Conservation (phyloP, 1,140 invertebrate genomes). For the Acyrthosiphon pisum region DNA sequence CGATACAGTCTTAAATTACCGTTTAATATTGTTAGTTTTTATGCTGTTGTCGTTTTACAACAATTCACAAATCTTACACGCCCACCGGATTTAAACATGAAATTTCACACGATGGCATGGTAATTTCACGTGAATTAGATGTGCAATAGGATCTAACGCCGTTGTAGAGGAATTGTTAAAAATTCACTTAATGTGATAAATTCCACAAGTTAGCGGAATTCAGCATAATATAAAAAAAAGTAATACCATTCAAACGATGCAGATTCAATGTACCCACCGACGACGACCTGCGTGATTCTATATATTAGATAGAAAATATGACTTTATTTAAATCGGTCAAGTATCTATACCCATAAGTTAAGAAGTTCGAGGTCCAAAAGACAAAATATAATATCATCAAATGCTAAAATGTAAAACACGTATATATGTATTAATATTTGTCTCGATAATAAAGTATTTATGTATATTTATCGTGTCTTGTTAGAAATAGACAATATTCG, state of each 20-base stretch:
- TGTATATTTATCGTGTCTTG: background rate
- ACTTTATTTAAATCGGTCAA: background rate
- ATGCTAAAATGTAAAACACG: background rate
- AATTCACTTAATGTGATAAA: background rate
- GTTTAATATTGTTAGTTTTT: background rate
- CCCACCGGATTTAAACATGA: background rate
- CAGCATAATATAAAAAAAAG: background rate
- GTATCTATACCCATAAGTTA: background rate
- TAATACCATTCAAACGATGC: background rate
- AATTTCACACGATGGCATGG: slow-evolving; percentile 3
- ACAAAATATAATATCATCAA: background rate
- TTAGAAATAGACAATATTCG: background rate
- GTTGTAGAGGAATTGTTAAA: background rate
- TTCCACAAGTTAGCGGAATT: background rate
- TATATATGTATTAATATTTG: background rate
- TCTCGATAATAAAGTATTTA: background rate
- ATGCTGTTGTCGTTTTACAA: background rate
- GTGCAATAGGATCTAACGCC: background rate
- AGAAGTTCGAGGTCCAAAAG: background rate
- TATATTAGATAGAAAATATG: background rate
- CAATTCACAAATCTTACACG: slow-evolving; percentile 16
- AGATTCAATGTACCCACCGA: background rate
- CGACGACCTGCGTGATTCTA: background rate
- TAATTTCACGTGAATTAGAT: slow-evolving; percentile 29
- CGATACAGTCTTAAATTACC: background rate